Base-by-base conservation (phyloP, 2,888 invertebrate species). In the Blomia tropicalis region DNA sequence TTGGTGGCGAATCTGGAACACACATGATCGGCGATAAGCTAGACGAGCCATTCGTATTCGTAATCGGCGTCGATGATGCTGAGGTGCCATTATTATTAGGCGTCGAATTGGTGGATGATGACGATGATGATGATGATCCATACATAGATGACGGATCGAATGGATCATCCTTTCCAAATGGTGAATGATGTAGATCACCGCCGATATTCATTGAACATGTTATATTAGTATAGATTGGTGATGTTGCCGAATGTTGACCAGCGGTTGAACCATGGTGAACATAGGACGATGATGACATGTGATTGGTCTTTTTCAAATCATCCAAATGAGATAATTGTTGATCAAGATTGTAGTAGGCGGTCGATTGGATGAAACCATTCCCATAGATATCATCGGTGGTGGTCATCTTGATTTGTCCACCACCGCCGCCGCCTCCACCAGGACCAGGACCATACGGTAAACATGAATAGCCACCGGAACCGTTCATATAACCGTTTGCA, bases 321-420 rank as follows among this genome's bases (percentile, higher is more conserved):
- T 30, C 30, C 17, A 19, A 19, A 2, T 19, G 22, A 23, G 25
- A 30, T 22, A 5, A n/a, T 4, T 27, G 31, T 5, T 54, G 54
- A 23, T 59, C 43, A 14, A 36, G 43, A 11, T 59, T 59, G 19
- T 43, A 59, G 25, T 43, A 59, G 19, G n/a, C 36, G 25, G 14
- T 19, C 23, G n/a, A n/a, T n/a, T n/a, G n/a, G n/a, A 19, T 4
- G 2, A 2, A n/a, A 25, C 19, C 36, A 19, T 43, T 41, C 14
- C 19, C 59, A 43, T 2, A 19, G 19, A 59, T 53, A 17, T 19
- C 14, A 43, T 36, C 29, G 11, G 31, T 3, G 2, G 2, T 29
- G 2, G 56, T 2, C 30, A 29, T 56, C 51, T 47, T 47, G 14
- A 47, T 27, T 7, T 47, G 7, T 7, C 14, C 51, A 17, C 17